Evolutionary conservation across 1,140 invertebrate genomes (phyloP).

Genomic region (Physella acuta): DNA sequence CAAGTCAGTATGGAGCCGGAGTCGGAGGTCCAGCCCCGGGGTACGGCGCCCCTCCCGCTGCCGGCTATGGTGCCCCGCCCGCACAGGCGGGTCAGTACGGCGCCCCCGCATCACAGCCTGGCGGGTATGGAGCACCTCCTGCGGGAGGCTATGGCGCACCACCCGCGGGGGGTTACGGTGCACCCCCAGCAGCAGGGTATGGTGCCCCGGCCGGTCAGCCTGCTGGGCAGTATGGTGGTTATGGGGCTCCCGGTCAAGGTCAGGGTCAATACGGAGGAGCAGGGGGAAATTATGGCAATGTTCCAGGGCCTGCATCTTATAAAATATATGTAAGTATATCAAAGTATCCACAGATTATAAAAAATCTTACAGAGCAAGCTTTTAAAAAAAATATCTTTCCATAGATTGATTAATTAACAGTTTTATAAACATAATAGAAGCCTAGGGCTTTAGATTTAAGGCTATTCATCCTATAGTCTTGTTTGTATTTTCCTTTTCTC

Average conservation of each 20-base stretch:
- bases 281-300: conserved; percentile 4
- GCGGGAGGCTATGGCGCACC: conserved; percentile 4
- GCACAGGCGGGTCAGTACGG: conserved; percentile 16
- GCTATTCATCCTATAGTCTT: no score
- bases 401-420: no score
- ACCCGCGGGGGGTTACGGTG: conserved; percentile 20
- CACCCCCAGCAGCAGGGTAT: conserved; percentile 8
- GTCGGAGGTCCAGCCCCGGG: conserved; percentile 15
- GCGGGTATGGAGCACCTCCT: conserved; percentile 21
- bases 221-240: conserved; percentile 12
- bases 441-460: no score
- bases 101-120: background rate
- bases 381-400: no score
- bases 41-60: conserved; percentile 28
- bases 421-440: no score
- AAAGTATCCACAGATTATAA: background rate
- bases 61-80: conserved; percentile 26
- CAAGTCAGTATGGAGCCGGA: conserved; percentile 8
- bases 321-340: conserved; percentile 8
- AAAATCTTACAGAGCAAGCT: no score
- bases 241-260: conserved; percentile 12
- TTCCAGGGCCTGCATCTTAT: conserved; percentile 8
- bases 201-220: conserved; percentile 15
- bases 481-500: no score
- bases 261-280: no score